Evolutionary conservation across 1,140 invertebrate species (phyloP).

Genomic region (Apis florea): DNA sequence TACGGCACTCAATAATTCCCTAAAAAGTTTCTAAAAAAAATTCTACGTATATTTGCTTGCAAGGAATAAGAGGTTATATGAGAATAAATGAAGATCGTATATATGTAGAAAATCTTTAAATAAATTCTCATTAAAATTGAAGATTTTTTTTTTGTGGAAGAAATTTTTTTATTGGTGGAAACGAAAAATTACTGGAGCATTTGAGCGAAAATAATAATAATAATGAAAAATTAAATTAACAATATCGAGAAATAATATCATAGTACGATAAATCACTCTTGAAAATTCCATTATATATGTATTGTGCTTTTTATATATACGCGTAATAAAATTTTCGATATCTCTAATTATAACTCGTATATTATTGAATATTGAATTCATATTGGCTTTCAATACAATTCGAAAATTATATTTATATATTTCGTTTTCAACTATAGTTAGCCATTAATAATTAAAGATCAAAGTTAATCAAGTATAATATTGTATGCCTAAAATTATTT

Average conservation of each 20-base stretch:
- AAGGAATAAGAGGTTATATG: too few relatives aligned
- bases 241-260: background rate
- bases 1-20: background rate
- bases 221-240: background rate
- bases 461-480: background rate
- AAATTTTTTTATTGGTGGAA: too few relatives aligned
- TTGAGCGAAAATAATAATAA: background rate
- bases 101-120: background rate
- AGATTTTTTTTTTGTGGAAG: too few relatives aligned
- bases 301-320: background rate
- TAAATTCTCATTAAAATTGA: background rate
- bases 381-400: constrained; percentile 53
- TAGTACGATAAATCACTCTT: too few relatives aligned
- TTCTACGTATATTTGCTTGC: background rate
- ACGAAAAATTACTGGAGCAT: background rate
- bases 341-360: constrained; percentile 10
- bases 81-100: background rate
- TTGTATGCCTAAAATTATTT: background rate
- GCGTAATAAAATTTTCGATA: background rate
- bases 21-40: background rate
- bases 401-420: background rate
- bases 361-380: background rate
- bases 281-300: background rate
- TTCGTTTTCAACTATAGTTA: too few relatives aligned
- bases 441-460: constrained; percentile 30